A percentile compares a stretch with the other conserved stretches of the same genome.
Conservation (phyloP, 2,113 vertebrate genomes). For the Eulemur macaco region DNA sequence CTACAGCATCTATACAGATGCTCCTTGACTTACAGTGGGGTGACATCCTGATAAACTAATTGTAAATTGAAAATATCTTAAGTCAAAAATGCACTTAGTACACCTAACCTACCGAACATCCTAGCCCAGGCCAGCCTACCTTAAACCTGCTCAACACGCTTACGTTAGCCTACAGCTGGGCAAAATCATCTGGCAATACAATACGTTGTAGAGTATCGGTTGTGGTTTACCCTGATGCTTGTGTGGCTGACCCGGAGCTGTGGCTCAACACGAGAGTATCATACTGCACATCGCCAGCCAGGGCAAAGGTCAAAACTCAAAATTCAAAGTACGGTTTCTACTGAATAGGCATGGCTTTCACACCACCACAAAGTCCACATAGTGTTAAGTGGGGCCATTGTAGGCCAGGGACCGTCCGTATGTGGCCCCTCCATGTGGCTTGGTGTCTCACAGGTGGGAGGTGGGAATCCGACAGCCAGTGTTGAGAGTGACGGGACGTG, state of each 20-base stretch:
- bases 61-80: background rate
- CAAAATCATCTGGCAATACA: background rate
- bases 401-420: rapidly evolving
- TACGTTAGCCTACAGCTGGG: background rate
- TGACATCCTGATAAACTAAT: background rate
- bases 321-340: background rate
- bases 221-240: background rate
- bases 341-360: background rate
- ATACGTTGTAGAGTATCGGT: background rate
- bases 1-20: background rate
- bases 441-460: background rate
- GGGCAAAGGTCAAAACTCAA: background rate
- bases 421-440: rapidly evolving
- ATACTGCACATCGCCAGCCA: background rate
- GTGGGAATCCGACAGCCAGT: background rate
- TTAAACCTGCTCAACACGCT: background rate
- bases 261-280: background rate
- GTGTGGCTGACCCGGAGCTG: background rate
- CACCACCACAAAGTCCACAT: background rate
- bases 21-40: background rate
- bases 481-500: background rate
- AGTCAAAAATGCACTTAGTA: background rate
- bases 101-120: background rate
- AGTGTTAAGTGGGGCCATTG: too few relatives aligned
- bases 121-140: background rate